Evolutionary conservation across 64 coral and sea anemone species (phyloP).

Genomic region (Montipora cactus): DNA sequence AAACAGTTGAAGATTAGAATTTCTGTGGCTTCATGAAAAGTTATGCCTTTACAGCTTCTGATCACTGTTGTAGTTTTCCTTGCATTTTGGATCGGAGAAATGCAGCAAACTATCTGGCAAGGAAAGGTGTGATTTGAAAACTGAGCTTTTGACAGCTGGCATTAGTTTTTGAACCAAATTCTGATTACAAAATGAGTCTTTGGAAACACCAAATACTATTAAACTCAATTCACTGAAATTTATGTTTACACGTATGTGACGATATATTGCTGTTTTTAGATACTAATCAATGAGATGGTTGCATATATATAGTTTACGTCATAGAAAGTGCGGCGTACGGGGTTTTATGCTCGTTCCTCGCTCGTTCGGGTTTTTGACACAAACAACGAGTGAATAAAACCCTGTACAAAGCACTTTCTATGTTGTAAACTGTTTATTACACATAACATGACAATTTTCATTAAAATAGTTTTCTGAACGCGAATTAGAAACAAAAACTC

Average conservation of each 20-base stretch:
- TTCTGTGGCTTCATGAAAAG: background rate
- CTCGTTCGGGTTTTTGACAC: no score
- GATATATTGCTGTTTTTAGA: background rate
- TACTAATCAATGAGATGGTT: background rate
- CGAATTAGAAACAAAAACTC: no score
- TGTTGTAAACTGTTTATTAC: no score
- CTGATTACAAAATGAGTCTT: background rate
- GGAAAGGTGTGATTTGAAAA: background rate
- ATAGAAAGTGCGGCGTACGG: no score
- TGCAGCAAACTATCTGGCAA: background rate
- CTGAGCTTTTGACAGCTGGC: background rate
- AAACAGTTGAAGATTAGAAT: background rate
- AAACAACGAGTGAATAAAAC: no score
- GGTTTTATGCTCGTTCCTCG: no score
- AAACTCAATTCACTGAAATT: background rate
- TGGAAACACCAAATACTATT: background rate
- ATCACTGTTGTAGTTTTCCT: background rate
- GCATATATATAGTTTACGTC: background rate
- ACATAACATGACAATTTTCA: no score
- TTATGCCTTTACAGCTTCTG: background rate
- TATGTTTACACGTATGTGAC: background rate
- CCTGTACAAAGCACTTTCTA: no score
- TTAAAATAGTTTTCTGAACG: no score
- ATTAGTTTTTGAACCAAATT: background rate
- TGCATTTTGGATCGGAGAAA: background rate